These are phyloP conservation scores for Chelon auratus DNA, from an alignment of 2,797 vertebrate species.

Conservation along the genomic window DNA sequence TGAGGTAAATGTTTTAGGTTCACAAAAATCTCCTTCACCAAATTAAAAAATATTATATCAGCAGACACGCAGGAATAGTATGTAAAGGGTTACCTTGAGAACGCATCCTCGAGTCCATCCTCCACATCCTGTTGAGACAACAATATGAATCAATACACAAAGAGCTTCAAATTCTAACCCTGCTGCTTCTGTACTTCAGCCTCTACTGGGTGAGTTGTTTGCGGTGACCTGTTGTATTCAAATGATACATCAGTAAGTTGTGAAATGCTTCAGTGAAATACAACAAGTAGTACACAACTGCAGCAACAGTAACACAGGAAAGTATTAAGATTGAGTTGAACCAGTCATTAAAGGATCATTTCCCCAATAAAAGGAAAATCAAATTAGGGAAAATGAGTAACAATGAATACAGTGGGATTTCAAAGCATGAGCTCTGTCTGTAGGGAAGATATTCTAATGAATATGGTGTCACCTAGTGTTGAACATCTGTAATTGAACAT, in stretches of 20 bases:
- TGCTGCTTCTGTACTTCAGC: constrained; percentile 4
- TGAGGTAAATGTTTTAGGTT: neutral
- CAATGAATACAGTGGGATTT: neutral
- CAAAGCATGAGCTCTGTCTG: neutral
- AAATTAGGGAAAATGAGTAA: neutral
- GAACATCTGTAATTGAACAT: constrained; percentile 31
- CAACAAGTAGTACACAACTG: neutral
- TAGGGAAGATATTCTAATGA: constrained; percentile 6
- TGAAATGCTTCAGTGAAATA: too few relatives aligned
- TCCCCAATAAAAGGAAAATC: neutral
- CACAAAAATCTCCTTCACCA: neutral
- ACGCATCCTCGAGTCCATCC: constrained; percentile 84
- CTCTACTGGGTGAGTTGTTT: constrained; percentile 26
- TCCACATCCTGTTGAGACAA: constrained; percentile 85
- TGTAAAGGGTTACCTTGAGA: constrained; percentile 85
- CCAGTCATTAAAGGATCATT: neutral
- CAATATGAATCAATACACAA: constrained; percentile 45
- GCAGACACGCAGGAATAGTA: neutral
- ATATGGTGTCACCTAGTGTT: constrained; percentile 73
- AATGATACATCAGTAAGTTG: neutral
- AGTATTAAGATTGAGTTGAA: neutral
- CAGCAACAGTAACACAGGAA: neutral
- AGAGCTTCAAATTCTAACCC: constrained; percentile 17
- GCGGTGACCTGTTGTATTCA: constrained; percentile 24
- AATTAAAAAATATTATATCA: neutral